Evolutionary conservation across 2,888 invertebrate genomes (phyloP).

Genomic region (Idaea aversata): DNA sequence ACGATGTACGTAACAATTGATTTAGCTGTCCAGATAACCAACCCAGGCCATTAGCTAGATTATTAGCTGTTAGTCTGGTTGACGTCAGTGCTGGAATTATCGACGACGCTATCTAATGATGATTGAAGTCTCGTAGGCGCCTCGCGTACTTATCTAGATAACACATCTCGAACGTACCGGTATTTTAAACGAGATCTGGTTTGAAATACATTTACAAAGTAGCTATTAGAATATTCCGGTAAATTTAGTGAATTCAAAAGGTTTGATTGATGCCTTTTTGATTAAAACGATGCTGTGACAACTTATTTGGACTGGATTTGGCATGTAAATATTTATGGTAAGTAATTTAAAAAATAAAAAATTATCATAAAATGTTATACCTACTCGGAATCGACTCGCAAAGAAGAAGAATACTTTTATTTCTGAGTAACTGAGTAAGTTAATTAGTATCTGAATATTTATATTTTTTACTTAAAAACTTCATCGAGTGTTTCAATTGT

Average conservation of each 20-base stretch:
- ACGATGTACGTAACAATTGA: background rate
- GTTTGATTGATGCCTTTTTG: background rate
- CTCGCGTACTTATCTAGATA: slow-evolving; percentile 48
- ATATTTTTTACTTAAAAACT: no score
- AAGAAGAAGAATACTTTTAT: no score
- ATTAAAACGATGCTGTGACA: no score
- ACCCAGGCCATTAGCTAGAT: slow-evolving; percentile 14
- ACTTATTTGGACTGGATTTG: no score
- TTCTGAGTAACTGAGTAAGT: no score
- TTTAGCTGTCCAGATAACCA: background rate
- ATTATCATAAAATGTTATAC: no score
- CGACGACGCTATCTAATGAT: slow-evolving; percentile 48
- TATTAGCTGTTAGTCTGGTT: slow-evolving; percentile 20
- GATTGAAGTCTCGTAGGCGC: slow-evolving; percentile 54
- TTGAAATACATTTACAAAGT: background rate
- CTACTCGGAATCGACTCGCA: no score
- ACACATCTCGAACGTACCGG: slow-evolving; percentile 47
- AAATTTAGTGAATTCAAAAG: background rate
- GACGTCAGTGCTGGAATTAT: slow-evolving; percentile 38
- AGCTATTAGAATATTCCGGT: background rate
- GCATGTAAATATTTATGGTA: no score
- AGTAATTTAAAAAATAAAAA: no score
- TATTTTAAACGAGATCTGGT: slow-evolving; percentile 54
- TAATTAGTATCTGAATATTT: no score
- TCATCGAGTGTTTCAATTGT: no score